Conservation (phyloP, 2,888 invertebrate species). For the Halictus ligatus region DNA sequence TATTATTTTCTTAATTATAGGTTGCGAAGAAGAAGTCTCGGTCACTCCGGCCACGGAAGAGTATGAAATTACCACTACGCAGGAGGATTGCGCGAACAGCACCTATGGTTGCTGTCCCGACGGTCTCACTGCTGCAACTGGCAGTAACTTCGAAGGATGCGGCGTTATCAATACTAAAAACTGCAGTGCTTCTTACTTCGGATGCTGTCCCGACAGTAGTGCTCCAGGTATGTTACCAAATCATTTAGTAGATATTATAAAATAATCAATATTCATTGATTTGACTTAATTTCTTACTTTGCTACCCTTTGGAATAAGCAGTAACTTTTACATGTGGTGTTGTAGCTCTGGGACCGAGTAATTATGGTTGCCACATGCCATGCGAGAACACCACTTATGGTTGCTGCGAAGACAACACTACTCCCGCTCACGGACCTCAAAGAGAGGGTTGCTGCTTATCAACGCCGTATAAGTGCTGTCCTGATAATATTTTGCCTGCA, state of each 20-base stretch:
- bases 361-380: conserved; percentile 90
- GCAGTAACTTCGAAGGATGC: conserved; percentile 88
- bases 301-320: not conserved
- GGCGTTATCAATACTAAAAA: conserved; percentile 83
- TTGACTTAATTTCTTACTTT: not conserved
- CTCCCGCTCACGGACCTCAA: conserved; percentile 93
- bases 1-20: conserved; percentile 48
- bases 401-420: conserved; percentile 94
- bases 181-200: conserved; percentile 87
- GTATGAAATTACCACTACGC: conserved; percentile 73
- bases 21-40: conserved; percentile 75
- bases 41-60: conserved; percentile 64
- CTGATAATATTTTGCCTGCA: conserved; percentile 93
- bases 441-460: conserved; percentile 93
- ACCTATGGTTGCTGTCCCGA: conserved; percentile 92
- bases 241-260: not conserved
- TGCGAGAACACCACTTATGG: conserved; percentile 91
- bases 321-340: not conserved
- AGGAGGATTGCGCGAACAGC: conserved; percentile 85
- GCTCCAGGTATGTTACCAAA: conserved; percentile 85
- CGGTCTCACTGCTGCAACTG: conserved; percentile 87
- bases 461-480: conserved; percentile 93
- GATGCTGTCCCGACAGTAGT: conserved; percentile 91
- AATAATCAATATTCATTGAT: not conserved
- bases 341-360: conserved; percentile 88